phyloP scores from a whole-genome alignment of 2,797 vertebrate genomes.

The Gallinago solitaria region DNA sequence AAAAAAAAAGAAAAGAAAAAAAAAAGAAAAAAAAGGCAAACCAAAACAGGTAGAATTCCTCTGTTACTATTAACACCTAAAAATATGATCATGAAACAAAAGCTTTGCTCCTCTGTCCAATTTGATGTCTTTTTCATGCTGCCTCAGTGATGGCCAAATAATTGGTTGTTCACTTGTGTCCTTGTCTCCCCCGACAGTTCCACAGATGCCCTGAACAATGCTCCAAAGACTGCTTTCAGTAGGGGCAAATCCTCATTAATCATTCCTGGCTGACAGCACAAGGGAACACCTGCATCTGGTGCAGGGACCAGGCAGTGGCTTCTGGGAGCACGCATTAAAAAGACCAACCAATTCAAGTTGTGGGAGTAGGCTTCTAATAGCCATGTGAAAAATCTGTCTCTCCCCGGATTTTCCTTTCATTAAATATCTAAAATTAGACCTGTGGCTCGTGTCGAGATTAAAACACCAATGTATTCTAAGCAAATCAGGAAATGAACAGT shows the following conservation, averaged over 20 bases:
- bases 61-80: constrained; percentile 70
- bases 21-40: background rate
- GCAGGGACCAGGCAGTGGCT: constrained; percentile 73
- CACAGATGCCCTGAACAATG: constrained; percentile 87
- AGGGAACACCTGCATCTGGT: constrained; percentile 85
- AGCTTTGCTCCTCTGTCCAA: constrained; percentile 80
- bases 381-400: constrained; percentile 66
- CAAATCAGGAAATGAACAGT: constrained; percentile 68
- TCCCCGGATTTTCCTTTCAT: constrained; percentile 60
- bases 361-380: constrained; percentile 66
- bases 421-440: constrained; percentile 73
- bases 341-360: constrained; percentile 63
- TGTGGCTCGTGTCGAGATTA: constrained; percentile 61
- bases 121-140: constrained; percentile 86
- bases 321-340: constrained; percentile 70
- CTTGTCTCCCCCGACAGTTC: constrained; percentile 87
- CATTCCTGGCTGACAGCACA: constrained; percentile 86
- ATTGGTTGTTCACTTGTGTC: constrained; percentile 89
- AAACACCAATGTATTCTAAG: constrained; percentile 64
- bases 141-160: constrained; percentile 86
- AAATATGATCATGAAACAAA: constrained; percentile 81
- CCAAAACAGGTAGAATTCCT: constrained; percentile 63
- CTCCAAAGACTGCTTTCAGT: constrained; percentile 84
- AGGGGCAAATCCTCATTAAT: constrained; percentile 88
- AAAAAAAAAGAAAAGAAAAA: background rate